Evolutionary conservation across 2,888 invertebrate species (phyloP).

Genomic region (Tupiocoris notatus): DNA sequence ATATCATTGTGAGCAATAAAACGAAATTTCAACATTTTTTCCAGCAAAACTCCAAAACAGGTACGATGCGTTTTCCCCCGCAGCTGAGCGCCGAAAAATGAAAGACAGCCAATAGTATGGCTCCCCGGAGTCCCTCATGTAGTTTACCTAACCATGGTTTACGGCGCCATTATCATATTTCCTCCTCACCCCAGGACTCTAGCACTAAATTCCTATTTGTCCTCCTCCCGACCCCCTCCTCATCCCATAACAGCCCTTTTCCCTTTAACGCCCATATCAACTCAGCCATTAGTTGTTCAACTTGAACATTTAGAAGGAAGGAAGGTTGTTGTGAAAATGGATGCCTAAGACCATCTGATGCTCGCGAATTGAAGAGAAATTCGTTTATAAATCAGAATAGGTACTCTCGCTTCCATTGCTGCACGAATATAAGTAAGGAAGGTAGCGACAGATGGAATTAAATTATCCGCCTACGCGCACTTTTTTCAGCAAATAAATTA

Average conservation of each 20-base stretch:
- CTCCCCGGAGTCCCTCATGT: constrained; percentile 27
- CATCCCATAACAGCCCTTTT: constrained; percentile 3
- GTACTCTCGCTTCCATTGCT: not conserved
- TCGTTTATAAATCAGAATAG: not conserved
- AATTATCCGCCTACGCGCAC: no score
- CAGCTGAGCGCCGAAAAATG: not conserved
- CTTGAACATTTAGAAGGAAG: constrained; percentile 33
- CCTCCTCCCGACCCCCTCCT: not conserved
- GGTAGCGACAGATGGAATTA: no score
- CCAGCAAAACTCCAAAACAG: not conserved
- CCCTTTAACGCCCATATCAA: constrained; percentile 2
- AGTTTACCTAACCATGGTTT: constrained; percentile 43
- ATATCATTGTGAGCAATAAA: no score
- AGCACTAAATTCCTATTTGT: constrained; percentile 39
- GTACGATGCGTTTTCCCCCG: not conserved
- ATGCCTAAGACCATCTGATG: not conserved
- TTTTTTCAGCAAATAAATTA: no score
- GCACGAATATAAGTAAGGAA: no score
- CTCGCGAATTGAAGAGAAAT: not conserved
- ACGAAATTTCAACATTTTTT: not conserved
- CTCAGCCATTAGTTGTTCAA: constrained; percentile 20
- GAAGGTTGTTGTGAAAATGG: not conserved
- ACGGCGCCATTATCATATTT: constrained; percentile 43
- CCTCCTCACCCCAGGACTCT: constrained; percentile 28
- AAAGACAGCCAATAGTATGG: constrained; percentile 17